Conservation (phyloP, 2,113 vertebrate genomes). For the Gallinago undulata region DNA sequence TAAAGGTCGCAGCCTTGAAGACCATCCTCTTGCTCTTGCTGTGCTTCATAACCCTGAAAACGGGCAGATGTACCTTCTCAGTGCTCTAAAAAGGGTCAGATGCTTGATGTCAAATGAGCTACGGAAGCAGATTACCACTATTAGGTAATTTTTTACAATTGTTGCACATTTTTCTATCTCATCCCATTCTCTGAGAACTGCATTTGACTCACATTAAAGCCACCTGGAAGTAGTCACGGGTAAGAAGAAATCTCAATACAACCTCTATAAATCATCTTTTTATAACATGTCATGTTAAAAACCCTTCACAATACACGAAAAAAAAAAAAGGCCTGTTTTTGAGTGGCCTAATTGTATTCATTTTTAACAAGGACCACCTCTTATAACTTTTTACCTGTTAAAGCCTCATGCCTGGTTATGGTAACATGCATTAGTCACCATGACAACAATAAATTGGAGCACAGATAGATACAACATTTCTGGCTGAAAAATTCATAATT, state of each 20-base stretch:
- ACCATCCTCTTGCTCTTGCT: not conserved
- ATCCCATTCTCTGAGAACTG: not conserved
- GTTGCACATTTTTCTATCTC: not conserved
- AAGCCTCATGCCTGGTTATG: slow-evolving; percentile 10
- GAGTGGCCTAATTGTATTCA: not conserved
- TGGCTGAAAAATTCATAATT: not conserved
- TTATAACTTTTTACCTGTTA: slow-evolving; percentile 28
- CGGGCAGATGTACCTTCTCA: not conserved
- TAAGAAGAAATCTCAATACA: not conserved
- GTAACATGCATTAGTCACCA: slow-evolving; percentile 35
- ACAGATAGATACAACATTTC: not conserved
- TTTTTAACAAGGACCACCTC: not conserved
- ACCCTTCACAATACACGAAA: not conserved
- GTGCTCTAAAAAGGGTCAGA: not conserved
- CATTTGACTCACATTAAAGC: not conserved
- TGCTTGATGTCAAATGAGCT: not conserved
- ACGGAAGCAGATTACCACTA: not conserved
- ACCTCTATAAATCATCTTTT: not conserved
- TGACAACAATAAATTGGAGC: slow-evolving; percentile 39
- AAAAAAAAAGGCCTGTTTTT: not conserved
- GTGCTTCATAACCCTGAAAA: not conserved
- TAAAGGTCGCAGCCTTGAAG: not conserved
- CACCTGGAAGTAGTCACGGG: not conserved
- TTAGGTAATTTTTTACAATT: not conserved
- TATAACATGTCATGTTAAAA: not conserved